phyloP scores from a whole-genome alignment of 2,113 vertebrate genomes.

The Galbula dea region DNA sequence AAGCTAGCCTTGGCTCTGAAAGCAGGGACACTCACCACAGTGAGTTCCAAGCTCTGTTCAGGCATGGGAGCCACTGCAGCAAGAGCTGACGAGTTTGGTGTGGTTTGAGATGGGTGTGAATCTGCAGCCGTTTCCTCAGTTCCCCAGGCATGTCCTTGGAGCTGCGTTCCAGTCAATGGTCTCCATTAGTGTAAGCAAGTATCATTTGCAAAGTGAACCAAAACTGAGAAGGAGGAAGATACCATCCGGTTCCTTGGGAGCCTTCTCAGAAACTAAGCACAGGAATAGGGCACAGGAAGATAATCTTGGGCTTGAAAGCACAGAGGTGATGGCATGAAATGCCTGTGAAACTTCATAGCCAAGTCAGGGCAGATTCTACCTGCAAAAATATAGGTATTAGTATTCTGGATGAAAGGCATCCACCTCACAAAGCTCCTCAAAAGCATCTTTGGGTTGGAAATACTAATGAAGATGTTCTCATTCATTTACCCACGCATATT shows the following conservation, averaged over 20 bases:
- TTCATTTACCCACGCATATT: not conserved
- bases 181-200: not conserved
- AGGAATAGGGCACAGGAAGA: not conserved
- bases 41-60: not conserved
- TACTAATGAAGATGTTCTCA: not conserved
- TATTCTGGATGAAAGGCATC: not conserved
- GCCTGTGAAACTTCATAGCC: not conserved
- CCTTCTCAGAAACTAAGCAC: not conserved
- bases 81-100: not conserved
- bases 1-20: not conserved
- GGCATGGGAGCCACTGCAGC: not conserved
- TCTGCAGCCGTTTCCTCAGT: not conserved
- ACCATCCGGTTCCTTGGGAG: not conserved
- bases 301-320: not conserved
- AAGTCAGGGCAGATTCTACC: not conserved
- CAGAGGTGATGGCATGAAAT: not conserved
- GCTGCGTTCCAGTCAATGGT: not conserved
- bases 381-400: not conserved
- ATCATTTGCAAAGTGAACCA: not conserved
- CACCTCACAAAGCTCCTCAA: not conserved
- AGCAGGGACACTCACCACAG: not conserved
- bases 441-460: not conserved
- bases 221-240: not conserved
- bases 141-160: not conserved
- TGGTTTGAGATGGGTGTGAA: not conserved